Percentiles rank a stretch among this genome's conserved stretches.
phyloP scores from a whole-genome alignment of 2,888 invertebrate genomes.

The Xestia c-nigrum region DNA sequence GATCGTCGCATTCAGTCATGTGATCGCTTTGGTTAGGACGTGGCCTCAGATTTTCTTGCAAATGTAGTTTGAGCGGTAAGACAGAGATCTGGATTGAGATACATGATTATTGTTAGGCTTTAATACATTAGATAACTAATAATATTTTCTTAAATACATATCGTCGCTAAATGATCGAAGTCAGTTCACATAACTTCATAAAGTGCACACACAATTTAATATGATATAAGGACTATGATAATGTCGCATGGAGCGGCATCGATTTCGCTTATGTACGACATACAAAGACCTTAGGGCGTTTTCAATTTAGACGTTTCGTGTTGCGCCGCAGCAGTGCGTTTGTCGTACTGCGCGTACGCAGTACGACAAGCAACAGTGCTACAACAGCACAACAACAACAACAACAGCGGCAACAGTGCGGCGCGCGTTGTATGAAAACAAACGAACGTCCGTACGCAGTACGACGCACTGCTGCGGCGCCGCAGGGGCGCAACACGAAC shows the following conservation, averaged over 20 bases:
- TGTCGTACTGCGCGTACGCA: too few relatives aligned
- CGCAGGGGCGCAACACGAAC: too few relatives aligned
- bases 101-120: neutral
- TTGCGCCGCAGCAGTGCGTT: too few relatives aligned
- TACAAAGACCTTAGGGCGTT: neutral
- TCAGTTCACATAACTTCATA: neutral
- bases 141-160: conserved; percentile 19
- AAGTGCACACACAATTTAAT: neutral
- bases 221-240: neutral
- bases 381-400: too few relatives aligned
- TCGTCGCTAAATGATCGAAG: conserved; percentile 3
- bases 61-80: neutral
- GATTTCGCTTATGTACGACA: neutral
- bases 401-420: too few relatives aligned
- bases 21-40: neutral
- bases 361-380: too few relatives aligned
- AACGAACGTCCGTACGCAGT: too few relatives aligned
- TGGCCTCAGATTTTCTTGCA: neutral
- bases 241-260: neutral
- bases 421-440: too few relatives aligned
- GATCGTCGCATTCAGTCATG: neutral
- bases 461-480: too few relatives aligned
- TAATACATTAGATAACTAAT: conserved; percentile 26
- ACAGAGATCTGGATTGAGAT: neutral
- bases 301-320: too few relatives aligned